phyloP scores from a whole-genome alignment of 2,113 vertebrate genomes.

The Varanus komodoensis region DNA sequence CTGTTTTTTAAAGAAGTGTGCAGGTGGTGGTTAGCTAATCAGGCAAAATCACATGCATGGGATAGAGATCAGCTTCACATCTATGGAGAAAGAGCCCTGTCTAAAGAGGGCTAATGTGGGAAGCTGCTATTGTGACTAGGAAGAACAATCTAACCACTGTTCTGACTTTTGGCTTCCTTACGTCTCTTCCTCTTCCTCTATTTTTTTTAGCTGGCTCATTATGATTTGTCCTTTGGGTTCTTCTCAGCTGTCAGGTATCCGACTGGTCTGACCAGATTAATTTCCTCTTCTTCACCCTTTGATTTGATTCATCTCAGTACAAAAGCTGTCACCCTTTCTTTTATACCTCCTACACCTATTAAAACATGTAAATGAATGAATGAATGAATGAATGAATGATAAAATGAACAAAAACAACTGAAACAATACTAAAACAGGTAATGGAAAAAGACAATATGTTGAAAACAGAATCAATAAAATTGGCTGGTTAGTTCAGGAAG shows the following conservation, averaged over 20 bases:
- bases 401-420: no score
- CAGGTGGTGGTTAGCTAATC: slow-evolving; percentile 1
- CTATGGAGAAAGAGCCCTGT: not conserved
- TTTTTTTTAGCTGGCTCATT: not conserved
- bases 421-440: no score
- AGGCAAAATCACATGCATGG: not conserved
- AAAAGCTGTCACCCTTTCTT: not conserved
- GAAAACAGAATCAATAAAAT: no score
- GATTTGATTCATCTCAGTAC: not conserved
- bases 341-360: not conserved
- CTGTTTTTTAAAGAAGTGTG: not conserved
- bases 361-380: not conserved
- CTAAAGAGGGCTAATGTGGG: not conserved
- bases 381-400: no score
- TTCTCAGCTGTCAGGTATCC: not conserved
- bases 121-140: not conserved
- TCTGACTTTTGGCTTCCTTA: not conserved
- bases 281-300: not conserved
- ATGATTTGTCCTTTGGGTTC: not conserved
- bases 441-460: no score
- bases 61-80: not conserved
- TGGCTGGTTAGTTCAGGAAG: no score
- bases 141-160: not conserved
- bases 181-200: not conserved
- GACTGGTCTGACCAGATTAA: not conserved